Evolutionary conservation across 1,140 invertebrate species (phyloP), one percentile per base, ranked within the genome.

Genomic region (Anastrepha obliqua): DNA sequence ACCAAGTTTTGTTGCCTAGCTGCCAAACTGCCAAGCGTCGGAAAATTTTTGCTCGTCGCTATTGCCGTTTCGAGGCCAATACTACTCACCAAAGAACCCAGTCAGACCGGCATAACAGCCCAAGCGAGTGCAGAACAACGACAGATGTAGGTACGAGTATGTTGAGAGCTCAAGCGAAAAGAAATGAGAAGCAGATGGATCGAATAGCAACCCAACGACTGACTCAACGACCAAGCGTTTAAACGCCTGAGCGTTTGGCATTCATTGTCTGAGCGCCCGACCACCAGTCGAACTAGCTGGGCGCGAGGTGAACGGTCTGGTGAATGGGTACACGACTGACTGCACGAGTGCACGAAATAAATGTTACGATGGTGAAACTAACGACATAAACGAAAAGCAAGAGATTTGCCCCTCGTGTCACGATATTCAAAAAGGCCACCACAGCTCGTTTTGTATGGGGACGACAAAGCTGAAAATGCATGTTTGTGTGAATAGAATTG

Each of bases 51-150:
- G 67, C 42, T 74, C 13, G 13, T 74, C 67, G 67, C 60, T 29
- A 74, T 74, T 44, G 67, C 67, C 67, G 67, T 74, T 74, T 74
- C 67, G 67, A 74, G 67, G 39, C 67, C 67, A 74, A 74, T 39
- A 74, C 67, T 15, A 74, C 67, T 74, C 67, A 74, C 67, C 67
- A 74, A 74, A 74, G 67, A 47, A 74, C 67, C 67, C 67, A 74
- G 67, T 74, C 67, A 74, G 42, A 74, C 67, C 67, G 42, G 42
- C 67, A 74, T 74, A 74, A 74, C 67, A 74, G 44, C 67, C 42
- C 67, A 42, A 42, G 44, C 42, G 67, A 39, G 67, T 29, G 39
- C 39, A 5, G 65, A 62, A 62, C 15, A 39, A 62, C 60, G 15
- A 17, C 67, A 47, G 42, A 42, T 74, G 67, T 44, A 2, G 39